Base-by-base conservation (phyloP, 2,888 invertebrate species). In the Lochmaea crataegi region DNA sequence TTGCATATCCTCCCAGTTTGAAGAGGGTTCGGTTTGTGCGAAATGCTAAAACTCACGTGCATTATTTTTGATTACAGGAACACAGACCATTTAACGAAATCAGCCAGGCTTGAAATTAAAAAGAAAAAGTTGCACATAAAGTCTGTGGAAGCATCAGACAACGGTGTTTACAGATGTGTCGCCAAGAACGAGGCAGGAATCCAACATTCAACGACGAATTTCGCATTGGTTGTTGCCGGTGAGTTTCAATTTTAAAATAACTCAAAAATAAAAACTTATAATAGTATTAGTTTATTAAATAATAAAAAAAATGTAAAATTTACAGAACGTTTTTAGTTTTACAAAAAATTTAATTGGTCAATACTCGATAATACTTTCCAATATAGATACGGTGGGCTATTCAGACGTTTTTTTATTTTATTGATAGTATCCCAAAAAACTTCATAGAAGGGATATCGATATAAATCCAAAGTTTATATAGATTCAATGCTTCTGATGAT, bases 101-200 rank as follows among this genome's bases (percentile, higher is more conserved):
- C 88, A 74, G 88, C 90, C 45, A 90, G 90, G 71, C 86, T 92
- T 68, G 89, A 90, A 78, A 87, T 91, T 73, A 90, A 90, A 78
- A 90, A 90, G 82, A 90, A 90, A 80, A 88, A 90, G 73, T 84
- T 93, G 69, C 89, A 90, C 78, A 87, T 93, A 26, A 89, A 88
- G 80, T 85, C 87, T 63, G 89, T 89, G 7, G 86, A 87, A 51
- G 85, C 90, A 12, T 87, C 88, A 64, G 92, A 93, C 82, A 93
- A 92, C 85, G 94, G 94, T 0, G 90, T 94, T 71, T 94, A 94
- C 86, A 90, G 92, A 32, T 94, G 94, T 84, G 86, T 89, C 65
- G 93, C 92, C 18, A 89, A 89, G 73, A 94, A 94, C 86, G 90
- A 90, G 48, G 94, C 92, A 7, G 93, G 92, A 1, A 85, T 86